Conservation (phyloP, 2,113 vertebrate species). For the Hypomesus transpacificus region DNA sequence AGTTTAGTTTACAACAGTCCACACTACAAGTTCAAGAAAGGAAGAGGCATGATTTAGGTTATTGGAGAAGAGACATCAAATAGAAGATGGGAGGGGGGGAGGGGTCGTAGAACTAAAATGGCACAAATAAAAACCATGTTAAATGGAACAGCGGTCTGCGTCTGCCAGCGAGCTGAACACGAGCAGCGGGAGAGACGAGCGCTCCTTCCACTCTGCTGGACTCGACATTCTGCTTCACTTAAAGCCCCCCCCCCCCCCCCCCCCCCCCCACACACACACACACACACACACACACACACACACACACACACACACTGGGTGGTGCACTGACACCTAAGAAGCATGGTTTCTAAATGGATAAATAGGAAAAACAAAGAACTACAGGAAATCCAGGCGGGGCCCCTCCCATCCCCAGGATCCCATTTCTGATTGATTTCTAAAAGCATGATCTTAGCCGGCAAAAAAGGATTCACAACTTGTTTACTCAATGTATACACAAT, state of each 20-base stretch:
- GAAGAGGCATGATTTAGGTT: conserved; percentile 61
- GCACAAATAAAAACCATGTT: conserved; percentile 25
- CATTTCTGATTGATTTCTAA: conserved; percentile 69
- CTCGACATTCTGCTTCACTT: conserved; percentile 30
- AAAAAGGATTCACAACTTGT: conserved; percentile 50
- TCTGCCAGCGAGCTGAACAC: conserved; percentile 45
- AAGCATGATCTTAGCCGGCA: conserved; percentile 59
- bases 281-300: conserved; percentile 33
- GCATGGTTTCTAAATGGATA: conserved; percentile 48
- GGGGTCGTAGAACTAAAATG: conserved; percentile 33
- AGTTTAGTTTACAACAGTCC: conserved; percentile 77
- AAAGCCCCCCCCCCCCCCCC: no score
- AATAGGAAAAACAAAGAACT: conserved; percentile 47
- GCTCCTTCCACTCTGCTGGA: conserved; percentile 16
- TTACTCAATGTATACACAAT: conserved; percentile 69
- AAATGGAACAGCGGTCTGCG: conserved; percentile 67
- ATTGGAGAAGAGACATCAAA: conserved; percentile 33
- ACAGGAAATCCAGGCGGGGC: conserved; percentile 61
- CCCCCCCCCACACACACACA: conserved; percentile 23
- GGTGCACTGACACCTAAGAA: conserved; percentile 36
- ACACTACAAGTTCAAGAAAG: conserved; percentile 60
- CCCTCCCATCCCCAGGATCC: conserved; percentile 60
- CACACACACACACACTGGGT: conserved; percentile 24
- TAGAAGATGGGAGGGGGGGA: conserved; percentile 14
- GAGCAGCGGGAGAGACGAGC: conserved; percentile 39